Evolutionary conservation across 2,113 vertebrate genomes (phyloP).

Genomic region (Heloderma charlesbogerti): DNA sequence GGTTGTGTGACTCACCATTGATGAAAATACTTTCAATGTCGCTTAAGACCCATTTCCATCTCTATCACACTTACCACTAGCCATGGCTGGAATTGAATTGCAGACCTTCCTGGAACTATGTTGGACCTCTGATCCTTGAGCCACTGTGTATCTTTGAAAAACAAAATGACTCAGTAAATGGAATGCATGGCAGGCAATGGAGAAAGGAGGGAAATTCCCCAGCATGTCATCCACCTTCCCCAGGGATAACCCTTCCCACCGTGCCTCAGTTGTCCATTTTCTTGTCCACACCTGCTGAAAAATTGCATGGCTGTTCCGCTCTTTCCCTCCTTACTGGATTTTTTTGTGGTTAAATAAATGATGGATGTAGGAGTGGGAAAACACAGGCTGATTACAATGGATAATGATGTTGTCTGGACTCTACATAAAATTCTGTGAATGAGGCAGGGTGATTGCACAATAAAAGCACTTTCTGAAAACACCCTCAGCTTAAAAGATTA

Average conservation of each 20-base stretch:
- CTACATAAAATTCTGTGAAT: not conserved
- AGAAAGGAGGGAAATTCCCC: not conserved
- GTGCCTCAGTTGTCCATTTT: too few species aligned
- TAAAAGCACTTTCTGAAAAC: not conserved
- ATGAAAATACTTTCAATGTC: not conserved
- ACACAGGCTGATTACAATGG: not conserved
- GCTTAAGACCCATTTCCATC: not conserved
- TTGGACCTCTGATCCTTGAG: not conserved
- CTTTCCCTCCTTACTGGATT: not conserved
- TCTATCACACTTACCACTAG: not conserved
- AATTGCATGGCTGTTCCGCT: not conserved
- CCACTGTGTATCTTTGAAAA: not conserved
- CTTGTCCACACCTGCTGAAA: too few species aligned
- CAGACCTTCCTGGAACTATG: not conserved
- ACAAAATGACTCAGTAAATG: not conserved
- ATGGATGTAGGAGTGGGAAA: not conserved
- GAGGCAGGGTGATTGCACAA: not conserved
- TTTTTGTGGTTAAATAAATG: not conserved
- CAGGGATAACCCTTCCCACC: too few species aligned
- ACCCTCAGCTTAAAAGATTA: not conserved
- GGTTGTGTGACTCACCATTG: not conserved
- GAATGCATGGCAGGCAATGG: not conserved
- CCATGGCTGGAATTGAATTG: not conserved
- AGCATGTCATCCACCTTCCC: not conserved
- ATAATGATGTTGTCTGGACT: not conserved